phyloP scores from a whole-genome alignment of 1,140 invertebrate genomes.

The Bactericera cockerelli region DNA sequence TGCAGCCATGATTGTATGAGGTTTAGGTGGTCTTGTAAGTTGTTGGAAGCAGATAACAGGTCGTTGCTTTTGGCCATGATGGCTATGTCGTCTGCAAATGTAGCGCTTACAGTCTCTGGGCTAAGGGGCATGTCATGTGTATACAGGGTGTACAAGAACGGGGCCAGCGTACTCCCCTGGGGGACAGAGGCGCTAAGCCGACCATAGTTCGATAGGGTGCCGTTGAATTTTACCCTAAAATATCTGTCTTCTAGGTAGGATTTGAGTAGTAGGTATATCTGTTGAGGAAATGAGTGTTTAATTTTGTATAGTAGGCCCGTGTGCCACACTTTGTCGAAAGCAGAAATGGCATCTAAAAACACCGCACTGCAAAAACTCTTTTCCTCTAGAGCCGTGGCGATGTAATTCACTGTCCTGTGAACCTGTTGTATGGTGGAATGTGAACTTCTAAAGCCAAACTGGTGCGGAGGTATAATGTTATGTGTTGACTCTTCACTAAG shows the following conservation, averaged over 20 bases:
- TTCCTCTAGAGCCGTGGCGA: slow-evolving; percentile 16
- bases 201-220: slow-evolving; percentile 1
- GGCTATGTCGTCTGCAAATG: background rate
- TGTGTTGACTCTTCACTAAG: slow-evolving; percentile 15
- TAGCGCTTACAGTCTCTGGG: background rate
- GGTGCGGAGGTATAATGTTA: slow-evolving; percentile 23
- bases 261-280: background rate
- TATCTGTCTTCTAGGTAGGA: slow-evolving; percentile 10
- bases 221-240: slow-evolving; percentile 9
- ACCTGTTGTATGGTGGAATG: slow-evolving; percentile 26
- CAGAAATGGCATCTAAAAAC: slow-evolving; percentile 22
- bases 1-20: no score
- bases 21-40: no score
- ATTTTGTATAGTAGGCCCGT: slow-evolving; percentile 21
- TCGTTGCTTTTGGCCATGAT: background rate
- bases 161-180: slow-evolving; percentile 9
- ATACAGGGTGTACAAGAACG: slow-evolving; percentile 8
- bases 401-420: slow-evolving; percentile 14
- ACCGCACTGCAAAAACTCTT: slow-evolving; percentile 16
- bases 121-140: background rate
- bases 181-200: slow-evolving; percentile 5
- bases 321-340: slow-evolving; percentile 27
- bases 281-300: background rate
- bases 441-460: slow-evolving; percentile 26
- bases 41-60: background rate